Evolutionary conservation across 2,113 vertebrate genomes (phyloP).

Genomic region (Calonectris borealis): DNA sequence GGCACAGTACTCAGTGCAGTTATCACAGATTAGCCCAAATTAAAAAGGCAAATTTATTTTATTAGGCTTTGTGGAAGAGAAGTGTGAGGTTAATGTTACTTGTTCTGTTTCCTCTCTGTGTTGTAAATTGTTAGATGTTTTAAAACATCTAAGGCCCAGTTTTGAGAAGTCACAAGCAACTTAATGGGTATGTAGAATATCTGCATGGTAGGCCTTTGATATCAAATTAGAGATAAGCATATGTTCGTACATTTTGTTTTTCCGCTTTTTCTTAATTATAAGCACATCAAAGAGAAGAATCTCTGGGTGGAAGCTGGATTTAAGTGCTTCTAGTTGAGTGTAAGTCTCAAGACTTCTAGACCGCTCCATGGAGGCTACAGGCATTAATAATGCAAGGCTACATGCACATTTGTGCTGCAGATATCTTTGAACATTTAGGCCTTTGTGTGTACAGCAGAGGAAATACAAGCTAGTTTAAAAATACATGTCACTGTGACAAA

Average conservation of each 20-base stretch:
- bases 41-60: background rate
- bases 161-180: background rate
- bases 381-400: constrained; percentile 15
- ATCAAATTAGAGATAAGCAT: background rate
- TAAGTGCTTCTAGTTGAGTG: background rate
- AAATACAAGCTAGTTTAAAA: constrained; percentile 27
- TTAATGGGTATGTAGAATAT: background rate
- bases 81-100: background rate
- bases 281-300: background rate
- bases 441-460: background rate
- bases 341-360: background rate
- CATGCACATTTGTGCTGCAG: background rate
- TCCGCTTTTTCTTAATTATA: background rate
- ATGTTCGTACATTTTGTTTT: background rate
- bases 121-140: background rate
- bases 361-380: background rate
- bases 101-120: background rate
- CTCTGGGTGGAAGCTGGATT: background rate
- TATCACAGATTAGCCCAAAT: background rate
- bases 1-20: background rate
- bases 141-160: background rate
- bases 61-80: background rate
- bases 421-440: constrained; percentile 15
- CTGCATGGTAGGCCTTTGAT: background rate
- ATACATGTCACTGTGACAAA: background rate